Evolutionary conservation across 2,888 invertebrate genomes (phyloP).

Genomic region (Eupithecia exiguata): DNA sequence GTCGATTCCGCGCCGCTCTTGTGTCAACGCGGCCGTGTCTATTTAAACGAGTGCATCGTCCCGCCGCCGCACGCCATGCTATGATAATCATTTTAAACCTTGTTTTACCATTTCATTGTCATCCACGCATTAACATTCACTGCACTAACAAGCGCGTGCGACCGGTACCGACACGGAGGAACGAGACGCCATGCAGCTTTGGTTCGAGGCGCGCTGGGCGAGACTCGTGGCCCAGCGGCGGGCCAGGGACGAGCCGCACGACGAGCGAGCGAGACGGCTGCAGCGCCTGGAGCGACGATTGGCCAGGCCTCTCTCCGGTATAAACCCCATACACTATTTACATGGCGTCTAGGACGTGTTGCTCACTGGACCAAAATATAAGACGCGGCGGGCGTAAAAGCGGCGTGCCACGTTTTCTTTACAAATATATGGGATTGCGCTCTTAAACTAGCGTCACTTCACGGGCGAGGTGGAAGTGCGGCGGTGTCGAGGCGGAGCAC

Average conservation of each 20-base stretch:
- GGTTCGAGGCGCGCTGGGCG: conserved; percentile 78
- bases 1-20: background rate
- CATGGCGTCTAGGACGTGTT: background rate
- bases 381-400: no score
- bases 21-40: background rate
- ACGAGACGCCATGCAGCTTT: conserved; percentile 75
- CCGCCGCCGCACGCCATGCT: background rate
- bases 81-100: background rate
- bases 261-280: conserved; percentile 57
- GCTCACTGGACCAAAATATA: background rate
- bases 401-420: no score
- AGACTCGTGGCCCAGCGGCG: conserved; percentile 70
- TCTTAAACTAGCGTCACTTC: background rate
- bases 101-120: background rate
- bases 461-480: background rate
- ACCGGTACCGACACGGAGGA: conserved; percentile 61
- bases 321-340: conserved; percentile 1
- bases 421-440: background rate
- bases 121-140: conserved; percentile 19
- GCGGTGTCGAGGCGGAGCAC: background rate
- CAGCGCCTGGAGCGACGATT: conserved; percentile 63
- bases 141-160: conserved; percentile 26
- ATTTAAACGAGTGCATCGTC: background rate
- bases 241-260: conserved; percentile 54
- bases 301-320: conserved; percentile 67